Percentiles rank a stretch among this genome's conserved stretches.
phyloP scores from a whole-genome alignment of 2,888 invertebrate species.

The Chrysina gloriosa region DNA sequence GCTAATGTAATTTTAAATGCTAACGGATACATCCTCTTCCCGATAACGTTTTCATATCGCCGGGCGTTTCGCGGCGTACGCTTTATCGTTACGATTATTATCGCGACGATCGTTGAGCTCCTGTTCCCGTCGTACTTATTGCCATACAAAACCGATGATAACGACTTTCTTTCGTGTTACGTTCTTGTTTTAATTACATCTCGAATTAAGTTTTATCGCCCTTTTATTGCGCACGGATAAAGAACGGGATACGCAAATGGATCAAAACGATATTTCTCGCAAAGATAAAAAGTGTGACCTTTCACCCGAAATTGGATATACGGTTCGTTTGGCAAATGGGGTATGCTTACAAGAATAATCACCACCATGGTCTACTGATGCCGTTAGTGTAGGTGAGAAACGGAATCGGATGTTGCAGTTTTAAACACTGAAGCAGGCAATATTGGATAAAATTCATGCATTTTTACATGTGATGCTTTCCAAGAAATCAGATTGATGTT shows the following conservation, averaged over 20 bases:
- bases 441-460: too few relatives aligned
- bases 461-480: too few relatives aligned
- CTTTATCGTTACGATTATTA: conserved; percentile 34
- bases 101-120: conserved; percentile 19
- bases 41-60: conserved; percentile 8
- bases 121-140: conserved; percentile 11
- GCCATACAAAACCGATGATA: conserved; percentile 14
- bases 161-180: conserved; percentile 22
- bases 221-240: conserved; percentile 19
- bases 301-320: too few relatives aligned
- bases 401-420: too few relatives aligned
- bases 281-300: background rate
- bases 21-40: background rate
- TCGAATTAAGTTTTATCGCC: conserved; percentile 27
- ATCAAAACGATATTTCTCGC: background rate
- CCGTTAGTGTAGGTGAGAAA: too few relatives aligned
- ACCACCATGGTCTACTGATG: too few relatives aligned
- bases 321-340: too few relatives aligned
- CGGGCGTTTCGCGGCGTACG: background rate
- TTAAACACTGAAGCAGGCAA: too few relatives aligned
- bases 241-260: background rate
- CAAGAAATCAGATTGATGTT: too few relatives aligned
- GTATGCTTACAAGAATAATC: too few relatives aligned
- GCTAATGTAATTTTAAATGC: conserved; percentile 32
- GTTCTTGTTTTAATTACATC: conserved; percentile 30